A percentile compares a stretch with the other conserved stretches of the same genome.
phyloP scores from a whole-genome alignment of 2,888 invertebrate species.

The Eurytoma adleriae region DNA sequence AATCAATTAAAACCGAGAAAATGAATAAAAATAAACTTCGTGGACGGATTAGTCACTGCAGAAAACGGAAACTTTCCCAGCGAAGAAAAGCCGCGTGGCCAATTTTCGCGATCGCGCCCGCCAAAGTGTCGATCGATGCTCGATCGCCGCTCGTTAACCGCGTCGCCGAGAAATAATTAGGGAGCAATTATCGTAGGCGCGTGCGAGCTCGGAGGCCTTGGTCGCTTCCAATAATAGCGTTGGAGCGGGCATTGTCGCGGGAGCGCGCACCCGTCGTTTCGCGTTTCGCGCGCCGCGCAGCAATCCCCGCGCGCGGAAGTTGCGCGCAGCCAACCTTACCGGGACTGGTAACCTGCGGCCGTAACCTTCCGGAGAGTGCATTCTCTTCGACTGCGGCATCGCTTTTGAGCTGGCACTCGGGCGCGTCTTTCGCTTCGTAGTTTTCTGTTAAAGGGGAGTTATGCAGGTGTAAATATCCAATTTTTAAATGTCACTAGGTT shows the following conservation, averaged over 20 bases:
- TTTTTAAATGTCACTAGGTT: no score
- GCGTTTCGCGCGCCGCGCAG: no score
- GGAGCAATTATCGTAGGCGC: conserved; percentile 30
- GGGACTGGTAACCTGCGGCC: conserved; percentile 20
- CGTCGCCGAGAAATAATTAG: conserved; percentile 36
- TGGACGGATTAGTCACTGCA: no score
- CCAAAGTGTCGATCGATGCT: not conserved
- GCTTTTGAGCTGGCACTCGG: no score
- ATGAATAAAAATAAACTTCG: no score
- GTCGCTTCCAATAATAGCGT: conserved; percentile 46
- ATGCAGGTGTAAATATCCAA: no score
- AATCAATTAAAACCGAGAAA: no score
- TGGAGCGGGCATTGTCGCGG: not conserved
- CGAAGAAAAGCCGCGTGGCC: no score
- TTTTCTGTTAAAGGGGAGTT: no score
- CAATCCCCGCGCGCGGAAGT: conserved; percentile 16
- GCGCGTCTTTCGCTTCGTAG: no score
- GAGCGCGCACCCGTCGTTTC: not conserved
- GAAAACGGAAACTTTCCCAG: no score
- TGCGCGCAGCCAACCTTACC: conserved; percentile 30
- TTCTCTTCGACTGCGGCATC: conserved; percentile 3
- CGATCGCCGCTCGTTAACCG: conserved; percentile 26
- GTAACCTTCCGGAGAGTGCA: conserved; percentile 42
- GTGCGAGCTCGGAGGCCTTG: conserved; percentile 33
- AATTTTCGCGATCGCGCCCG: no score